Percentiles rank a stretch among this genome's conserved stretches.
These are phyloP conservation scores for Heteronetta atricapilla DNA, from an alignment of 2,113 vertebrate species.

Conservation along the genomic window DNA sequence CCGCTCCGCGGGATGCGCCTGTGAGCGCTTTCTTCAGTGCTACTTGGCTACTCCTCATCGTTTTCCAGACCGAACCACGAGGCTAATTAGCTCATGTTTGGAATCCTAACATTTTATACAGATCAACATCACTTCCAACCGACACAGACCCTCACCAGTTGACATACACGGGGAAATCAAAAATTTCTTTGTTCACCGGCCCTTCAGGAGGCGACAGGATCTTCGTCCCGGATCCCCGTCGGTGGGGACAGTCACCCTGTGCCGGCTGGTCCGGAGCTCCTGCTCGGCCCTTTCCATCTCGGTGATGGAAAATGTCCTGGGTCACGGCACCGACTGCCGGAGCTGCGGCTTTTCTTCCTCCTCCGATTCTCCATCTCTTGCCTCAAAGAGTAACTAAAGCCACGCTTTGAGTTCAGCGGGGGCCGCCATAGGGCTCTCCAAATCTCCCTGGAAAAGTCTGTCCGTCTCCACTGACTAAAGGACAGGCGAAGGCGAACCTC, in stretches of 20 bases:
- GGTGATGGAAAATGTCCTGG: background rate
- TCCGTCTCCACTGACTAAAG: fast-evolving
- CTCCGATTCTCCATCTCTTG: background rate
- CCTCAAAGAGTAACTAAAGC: background rate
- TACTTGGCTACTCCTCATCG: too few species aligned
- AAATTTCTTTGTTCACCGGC: background rate
- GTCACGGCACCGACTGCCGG: background rate
- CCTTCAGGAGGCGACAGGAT: background rate
- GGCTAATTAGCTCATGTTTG: too few species aligned
- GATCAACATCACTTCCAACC: too few species aligned
- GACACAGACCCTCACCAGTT: too few species aligned
- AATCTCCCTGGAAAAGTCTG: background rate
- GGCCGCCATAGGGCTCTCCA: background rate
- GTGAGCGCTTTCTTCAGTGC: fast-evolving
- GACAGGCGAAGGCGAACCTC: background rate
- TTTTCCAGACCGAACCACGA: too few species aligned
- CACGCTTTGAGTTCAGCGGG: background rate
- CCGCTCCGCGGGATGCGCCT: fast-evolving
- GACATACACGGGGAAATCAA: too few species aligned
- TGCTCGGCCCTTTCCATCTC: background rate
- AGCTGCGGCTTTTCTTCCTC: background rate
- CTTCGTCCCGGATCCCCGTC: background rate
- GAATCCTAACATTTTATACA: too few species aligned
- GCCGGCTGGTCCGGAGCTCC: background rate
- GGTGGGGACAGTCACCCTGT: fast-evolving